phyloP scores from a whole-genome alignment of 2,113 vertebrate species.

The Osmerus mordax region DNA sequence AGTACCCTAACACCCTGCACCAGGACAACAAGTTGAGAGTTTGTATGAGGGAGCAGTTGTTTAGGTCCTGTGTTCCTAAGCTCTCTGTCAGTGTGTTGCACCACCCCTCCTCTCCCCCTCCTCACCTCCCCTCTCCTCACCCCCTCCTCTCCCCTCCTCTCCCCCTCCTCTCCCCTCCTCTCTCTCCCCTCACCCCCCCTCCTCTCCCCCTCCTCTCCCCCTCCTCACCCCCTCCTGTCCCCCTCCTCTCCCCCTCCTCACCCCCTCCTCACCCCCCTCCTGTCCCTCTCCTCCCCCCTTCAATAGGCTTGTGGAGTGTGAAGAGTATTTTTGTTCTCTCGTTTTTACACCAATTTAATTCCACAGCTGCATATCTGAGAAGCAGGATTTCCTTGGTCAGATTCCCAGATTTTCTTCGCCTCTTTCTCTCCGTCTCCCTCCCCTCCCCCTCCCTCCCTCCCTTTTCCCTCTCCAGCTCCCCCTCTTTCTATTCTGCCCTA shows the following conservation, averaged over 20 bases:
- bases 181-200: no score
- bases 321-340: constrained; percentile 72
- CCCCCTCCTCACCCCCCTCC: no score
- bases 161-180: no score
- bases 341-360: constrained; percentile 76
- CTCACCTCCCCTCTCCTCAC: no score
- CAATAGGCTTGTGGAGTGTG: constrained; percentile 73
- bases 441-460: constrained; percentile 44
- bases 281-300: constrained; percentile 38
- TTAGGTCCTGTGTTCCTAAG: constrained; percentile 38
- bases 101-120: constrained; percentile 34
- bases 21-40: no score
- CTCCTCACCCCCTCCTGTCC: no score
- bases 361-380: constrained; percentile 78
- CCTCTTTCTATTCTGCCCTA: neutral
- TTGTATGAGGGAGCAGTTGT: constrained; percentile 30
- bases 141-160: no score
- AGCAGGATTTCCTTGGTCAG: constrained; percentile 80
- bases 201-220: no score
- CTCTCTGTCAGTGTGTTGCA: constrained; percentile 28
- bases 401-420: constrained; percentile 68
- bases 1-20: no score
- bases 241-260: no score
- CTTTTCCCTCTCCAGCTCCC: constrained; percentile 39
- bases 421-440: neutral